phyloP scores from a whole-genome alignment of 2,113 vertebrate species.

The Sapajus apella region DNA sequence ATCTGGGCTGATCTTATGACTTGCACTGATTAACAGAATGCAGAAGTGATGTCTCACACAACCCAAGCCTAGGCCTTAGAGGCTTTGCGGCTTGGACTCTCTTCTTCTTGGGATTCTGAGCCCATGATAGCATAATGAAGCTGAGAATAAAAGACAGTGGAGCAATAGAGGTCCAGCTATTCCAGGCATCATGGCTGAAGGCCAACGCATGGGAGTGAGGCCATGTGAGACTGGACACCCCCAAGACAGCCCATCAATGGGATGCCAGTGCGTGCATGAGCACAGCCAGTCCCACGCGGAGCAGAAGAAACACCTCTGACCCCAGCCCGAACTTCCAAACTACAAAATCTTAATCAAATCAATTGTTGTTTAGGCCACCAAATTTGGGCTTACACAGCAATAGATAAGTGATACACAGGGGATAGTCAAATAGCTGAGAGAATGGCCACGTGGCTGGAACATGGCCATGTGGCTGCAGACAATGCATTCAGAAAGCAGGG shows the following conservation, averaged over 20 bases:
- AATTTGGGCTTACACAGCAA: background rate
- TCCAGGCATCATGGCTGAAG: background rate
- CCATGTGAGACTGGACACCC: background rate
- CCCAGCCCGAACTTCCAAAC: background rate
- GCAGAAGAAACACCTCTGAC: background rate
- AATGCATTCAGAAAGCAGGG: background rate
- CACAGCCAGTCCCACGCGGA: too few species aligned
- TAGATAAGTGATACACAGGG: background rate
- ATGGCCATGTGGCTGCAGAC: too few species aligned
- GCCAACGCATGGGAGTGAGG: background rate
- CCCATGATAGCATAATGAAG: background rate
- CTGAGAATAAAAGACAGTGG: background rate
- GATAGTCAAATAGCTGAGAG: background rate
- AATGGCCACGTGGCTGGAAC: background rate
- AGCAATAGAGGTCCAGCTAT: background rate
- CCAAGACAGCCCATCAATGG: too few species aligned
- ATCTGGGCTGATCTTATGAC: background rate
- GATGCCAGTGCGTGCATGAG: accelerated
- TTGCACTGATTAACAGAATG: background rate
- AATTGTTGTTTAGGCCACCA: background rate
- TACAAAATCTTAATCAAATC: background rate
- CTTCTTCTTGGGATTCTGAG: background rate
- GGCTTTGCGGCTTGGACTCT: background rate
- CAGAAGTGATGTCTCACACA: background rate
- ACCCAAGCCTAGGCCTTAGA: background rate